Percentiles rank a stretch among this genome's conserved stretches.
Conservation (phyloP, 2,797 vertebrate genomes). For the Clamator glandarius region DNA sequence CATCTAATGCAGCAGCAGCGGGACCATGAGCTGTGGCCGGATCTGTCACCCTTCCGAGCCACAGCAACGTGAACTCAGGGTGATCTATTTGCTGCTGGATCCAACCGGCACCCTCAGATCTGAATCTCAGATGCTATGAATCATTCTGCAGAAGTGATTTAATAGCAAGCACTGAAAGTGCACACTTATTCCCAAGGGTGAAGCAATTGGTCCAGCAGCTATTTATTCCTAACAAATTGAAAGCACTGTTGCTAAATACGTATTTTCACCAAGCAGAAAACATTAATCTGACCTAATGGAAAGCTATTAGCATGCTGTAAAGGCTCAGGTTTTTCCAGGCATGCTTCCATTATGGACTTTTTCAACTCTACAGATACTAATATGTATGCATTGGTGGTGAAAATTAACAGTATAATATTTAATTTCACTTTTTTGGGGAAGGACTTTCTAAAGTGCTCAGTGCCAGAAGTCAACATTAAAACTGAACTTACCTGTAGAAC, state of each 20-base stretch:
- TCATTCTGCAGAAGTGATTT: constrained; percentile 11
- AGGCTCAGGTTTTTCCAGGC: constrained; percentile 10
- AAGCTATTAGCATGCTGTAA: constrained; percentile 49
- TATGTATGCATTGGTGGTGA: not conserved
- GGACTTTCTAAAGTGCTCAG: not conserved
- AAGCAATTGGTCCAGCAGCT: constrained; percentile 7
- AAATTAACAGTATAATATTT: constrained; percentile 17
- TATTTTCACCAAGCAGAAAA: constrained; percentile 34
- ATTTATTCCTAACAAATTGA: constrained; percentile 43
- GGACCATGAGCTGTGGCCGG: not conserved
- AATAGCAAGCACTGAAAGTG: not conserved
- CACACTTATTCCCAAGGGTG: constrained; percentile 22
- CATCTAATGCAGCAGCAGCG: accelerated
- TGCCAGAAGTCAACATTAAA: constrained; percentile 21
- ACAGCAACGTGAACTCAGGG: accelerated
- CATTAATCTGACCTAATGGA: constrained; percentile 50
- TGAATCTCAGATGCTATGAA: not conserved
- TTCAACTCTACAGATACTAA: not conserved
- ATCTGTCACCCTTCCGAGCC: not conserved
- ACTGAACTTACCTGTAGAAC: not conserved
- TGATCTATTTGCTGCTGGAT: not conserved
- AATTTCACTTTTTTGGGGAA: not conserved
- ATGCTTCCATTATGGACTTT: not conserved
- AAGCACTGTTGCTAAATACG: constrained; percentile 42
- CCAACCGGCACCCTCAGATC: not conserved